Evolutionary conservation across 2,113 vertebrate species (phyloP), one percentile per base, ranked within the genome.

Genomic region (Ceyx melanurus): DNA sequence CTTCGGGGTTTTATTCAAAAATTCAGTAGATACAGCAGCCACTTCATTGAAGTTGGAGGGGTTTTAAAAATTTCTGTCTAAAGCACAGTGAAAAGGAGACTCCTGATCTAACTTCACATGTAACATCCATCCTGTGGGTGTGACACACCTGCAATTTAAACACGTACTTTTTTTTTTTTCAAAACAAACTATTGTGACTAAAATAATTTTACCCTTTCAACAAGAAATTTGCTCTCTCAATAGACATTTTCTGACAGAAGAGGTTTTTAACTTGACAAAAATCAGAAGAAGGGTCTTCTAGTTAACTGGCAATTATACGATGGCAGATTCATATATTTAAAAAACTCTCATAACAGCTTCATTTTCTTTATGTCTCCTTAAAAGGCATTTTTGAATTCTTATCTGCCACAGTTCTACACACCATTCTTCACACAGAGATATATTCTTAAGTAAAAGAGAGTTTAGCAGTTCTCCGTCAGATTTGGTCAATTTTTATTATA

Each of bases 401-500:
- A 68, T 26, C 48, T 89, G 23, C n/a, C 31, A 53, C 4, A 81
- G 35, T 56, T 42, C 58, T 82, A 82, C 33, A 70, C 26, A 71
- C 15, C 89, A 68, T 74, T 85, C 48, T 82, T 92, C 45, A 93
- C 4, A 66, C 16, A 78, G n/a, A 42, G 12, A 26, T 83, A 51
- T 28, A 86, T 53, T 91, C 37, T 79, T 61, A 92, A 91, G 23
- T 60, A 54, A 70, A 76, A 79, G 16, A 90, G 26, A 89, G 33
- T 10, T 76, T 82, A 42, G 50, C 45, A 88, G 89, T 37, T 86
- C 50, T 74, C 35, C 50, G 53, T 84, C 58, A 73, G 60, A 79
- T 92, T 83, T 91, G 89, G 51, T 71, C 29, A 79, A 14, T 79
- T 82, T 82, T 88, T 88, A 46, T 28, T 89, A 88, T 73, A 86